phyloP scores from a whole-genome alignment of 1,140 invertebrate genomes.

The Galendromus occidentalis region DNA sequence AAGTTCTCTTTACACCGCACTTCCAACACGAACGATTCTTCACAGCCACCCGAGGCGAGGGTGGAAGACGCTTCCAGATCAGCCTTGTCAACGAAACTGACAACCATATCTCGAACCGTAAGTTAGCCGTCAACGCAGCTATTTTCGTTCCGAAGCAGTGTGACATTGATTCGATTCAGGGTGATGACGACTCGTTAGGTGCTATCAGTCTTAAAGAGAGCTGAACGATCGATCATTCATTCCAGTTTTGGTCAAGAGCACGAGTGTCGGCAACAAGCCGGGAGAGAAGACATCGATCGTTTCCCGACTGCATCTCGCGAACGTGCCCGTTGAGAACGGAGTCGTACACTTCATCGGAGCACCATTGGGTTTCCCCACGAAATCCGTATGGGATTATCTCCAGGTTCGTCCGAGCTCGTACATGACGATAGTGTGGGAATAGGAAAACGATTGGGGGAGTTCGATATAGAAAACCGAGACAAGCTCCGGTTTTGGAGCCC shows the following conservation, averaged over 20 bases:
- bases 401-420: constrained; percentile 20
- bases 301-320: constrained; percentile 64
- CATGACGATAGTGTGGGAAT: neutral
- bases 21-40: constrained; percentile 43
- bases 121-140: no score
- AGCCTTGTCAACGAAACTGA: constrained; percentile 21
- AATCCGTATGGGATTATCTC: constrained; percentile 56
- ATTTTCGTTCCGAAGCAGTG: no score
- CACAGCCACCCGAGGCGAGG: constrained; percentile 56
- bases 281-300: constrained; percentile 50
- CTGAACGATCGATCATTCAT: constrained; percentile 12
- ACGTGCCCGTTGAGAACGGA: constrained; percentile 76
- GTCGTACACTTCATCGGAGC: constrained; percentile 74
- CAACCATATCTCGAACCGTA: no score
- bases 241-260: constrained; percentile 64
- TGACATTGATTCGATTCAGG: no score
- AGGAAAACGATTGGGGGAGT: no score
- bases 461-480: neutral
- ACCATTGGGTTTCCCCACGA: constrained; percentile 70
- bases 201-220: no score
- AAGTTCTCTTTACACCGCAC: constrained; percentile 62
- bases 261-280: constrained; percentile 22
- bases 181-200: no score
- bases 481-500: neutral
- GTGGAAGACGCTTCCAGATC: constrained; percentile 45